Evolutionary conservation across 2,797 vertebrate genomes (phyloP).

Genomic region (Sebastes paucispinis): DNA sequence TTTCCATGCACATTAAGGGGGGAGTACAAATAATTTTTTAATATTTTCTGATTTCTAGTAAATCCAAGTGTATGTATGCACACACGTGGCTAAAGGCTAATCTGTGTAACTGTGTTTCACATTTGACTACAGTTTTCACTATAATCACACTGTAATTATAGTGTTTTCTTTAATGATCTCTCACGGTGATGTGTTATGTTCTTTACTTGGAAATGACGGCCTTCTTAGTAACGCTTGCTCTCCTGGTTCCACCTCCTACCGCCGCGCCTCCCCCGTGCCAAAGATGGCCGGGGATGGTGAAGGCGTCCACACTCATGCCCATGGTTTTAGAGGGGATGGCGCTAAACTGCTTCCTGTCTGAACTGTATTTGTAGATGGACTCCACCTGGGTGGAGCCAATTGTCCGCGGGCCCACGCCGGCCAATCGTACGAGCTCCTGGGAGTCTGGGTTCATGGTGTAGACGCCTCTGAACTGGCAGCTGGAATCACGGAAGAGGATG

Average conservation of each 20-base stretch:
- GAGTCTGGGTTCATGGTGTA: constrained; percentile 87
- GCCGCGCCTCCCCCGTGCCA: constrained; percentile 80
- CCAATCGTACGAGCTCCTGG: constrained; percentile 85
- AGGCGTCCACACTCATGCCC: constrained; percentile 92
- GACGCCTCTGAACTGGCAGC: constrained; percentile 91
- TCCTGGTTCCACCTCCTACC: constrained; percentile 74
- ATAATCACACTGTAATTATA: constrained; percentile 9
- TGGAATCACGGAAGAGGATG: constrained; percentile 91
- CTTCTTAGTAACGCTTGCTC: constrained; percentile 85
- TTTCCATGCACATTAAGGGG: constrained; percentile 28
- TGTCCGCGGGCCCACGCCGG: constrained; percentile 85
- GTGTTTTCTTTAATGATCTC: constrained; percentile 15
- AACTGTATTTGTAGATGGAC: constrained; percentile 93
- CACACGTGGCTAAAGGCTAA: neutral
- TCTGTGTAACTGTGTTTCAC: neutral
- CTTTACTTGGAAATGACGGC: constrained; percentile 70
- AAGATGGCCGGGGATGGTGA: constrained; percentile 90
- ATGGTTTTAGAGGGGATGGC: constrained; percentile 91
- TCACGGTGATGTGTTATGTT: neutral
- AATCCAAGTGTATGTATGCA: constrained; percentile 16
- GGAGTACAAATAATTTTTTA: neutral
- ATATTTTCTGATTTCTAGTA: neutral
- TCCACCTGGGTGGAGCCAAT: constrained; percentile 86
- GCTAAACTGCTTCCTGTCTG: constrained; percentile 93
- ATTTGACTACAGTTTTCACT: constrained; percentile 7